Base-by-base conservation (phyloP, 2,888 invertebrate species). In the Spodoptera littoralis region DNA sequence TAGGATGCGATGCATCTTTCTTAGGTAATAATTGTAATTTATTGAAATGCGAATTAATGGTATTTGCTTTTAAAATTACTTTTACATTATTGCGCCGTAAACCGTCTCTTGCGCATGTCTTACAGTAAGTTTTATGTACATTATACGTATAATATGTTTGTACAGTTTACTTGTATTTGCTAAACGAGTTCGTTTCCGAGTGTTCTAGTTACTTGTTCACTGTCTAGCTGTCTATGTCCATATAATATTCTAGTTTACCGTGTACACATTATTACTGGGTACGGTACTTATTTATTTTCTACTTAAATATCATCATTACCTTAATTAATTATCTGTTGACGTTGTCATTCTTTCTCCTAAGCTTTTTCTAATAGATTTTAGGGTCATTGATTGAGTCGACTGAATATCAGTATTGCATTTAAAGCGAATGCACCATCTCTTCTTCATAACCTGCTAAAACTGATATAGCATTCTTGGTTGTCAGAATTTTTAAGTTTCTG, bases 141-240 rank as follows among this genome's bases (percentile, higher is more conserved):
- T 3, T 58, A 4, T 30, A 44, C 57, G 55, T 59, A 36, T 59
- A 59, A 52, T 55, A 45, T 73, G 51, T 73, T 60, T 60, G 42
- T 59, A 55, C 60, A 63, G 77, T 62, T 73, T 73, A 60, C 62
- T 63, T 57, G 54, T 73, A 67, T 68, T 73, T 73, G 60, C 68
- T 52, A 63, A 76, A 60, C 59, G 54, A 60, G 48, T 62, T 72
- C 48, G 42, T 76, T 72, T 71, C 72, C 72, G 76, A 76, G 49
- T 71, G 72, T 65, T 72, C 71, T 57, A 72, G 76, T 75, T 75
- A 60, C 53, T 46, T 61, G 54, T 41, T 60, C 45, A 51, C 54
- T 52, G 49, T 65, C 48, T 24, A 58, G 57, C 50, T 55, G 49
- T 65, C 48, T 27, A 58, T 59, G 46, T 8, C 55, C 47, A 53